Percentiles rank a stretch among this genome's conserved stretches.
Evolutionary conservation across 2,888 invertebrate genomes (phyloP).

Genomic region (Agelastica alni): DNA sequence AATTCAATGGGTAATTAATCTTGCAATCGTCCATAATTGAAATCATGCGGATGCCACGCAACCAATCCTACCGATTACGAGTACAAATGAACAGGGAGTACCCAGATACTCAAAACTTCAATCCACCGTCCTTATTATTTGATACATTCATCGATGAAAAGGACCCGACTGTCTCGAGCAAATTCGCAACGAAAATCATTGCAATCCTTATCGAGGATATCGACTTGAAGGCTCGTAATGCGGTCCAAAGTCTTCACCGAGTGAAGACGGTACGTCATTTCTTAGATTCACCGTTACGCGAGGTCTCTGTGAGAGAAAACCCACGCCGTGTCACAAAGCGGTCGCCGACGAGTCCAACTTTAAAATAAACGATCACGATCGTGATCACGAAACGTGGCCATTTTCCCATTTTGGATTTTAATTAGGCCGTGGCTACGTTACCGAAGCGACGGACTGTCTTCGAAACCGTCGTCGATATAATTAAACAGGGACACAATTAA

Average conservation of each 20-base stretch:
- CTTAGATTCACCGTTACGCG: constrained; percentile 17
- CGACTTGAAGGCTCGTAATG: too few species aligned
- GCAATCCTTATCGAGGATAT: too few species aligned
- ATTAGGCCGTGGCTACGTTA: constrained; percentile 1
- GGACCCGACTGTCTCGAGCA: too few species aligned
- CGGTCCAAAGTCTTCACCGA: too few species aligned
- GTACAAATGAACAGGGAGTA: too few species aligned
- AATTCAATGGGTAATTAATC: constrained; percentile 14
- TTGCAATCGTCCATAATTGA: constrained; percentile 6
- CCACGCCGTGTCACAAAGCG: constrained; percentile 13
- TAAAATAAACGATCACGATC: constrained; percentile 3
- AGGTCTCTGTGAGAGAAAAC: constrained; percentile 13
- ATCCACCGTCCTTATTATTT: too few species aligned
- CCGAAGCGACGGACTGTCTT: neutral
- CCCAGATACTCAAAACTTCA: too few species aligned
- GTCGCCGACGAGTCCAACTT: constrained; percentile 5
- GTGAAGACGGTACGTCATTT: constrained; percentile 6
- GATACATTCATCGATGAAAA: too few species aligned
- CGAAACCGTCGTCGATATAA: too few species aligned
- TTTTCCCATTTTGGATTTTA: constrained; percentile 3
- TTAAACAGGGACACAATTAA: too few species aligned
- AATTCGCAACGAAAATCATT: too few species aligned
- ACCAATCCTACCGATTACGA: too few species aligned
- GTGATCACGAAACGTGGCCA: neutral
- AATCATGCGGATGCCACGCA: neutral